A percentile compares a stretch with the other conserved stretches of the same genome.
These are phyloP conservation scores for Atractosteus spatula DNA, from an alignment of 2,113 vertebrate species.

Conservation along the genomic window DNA sequence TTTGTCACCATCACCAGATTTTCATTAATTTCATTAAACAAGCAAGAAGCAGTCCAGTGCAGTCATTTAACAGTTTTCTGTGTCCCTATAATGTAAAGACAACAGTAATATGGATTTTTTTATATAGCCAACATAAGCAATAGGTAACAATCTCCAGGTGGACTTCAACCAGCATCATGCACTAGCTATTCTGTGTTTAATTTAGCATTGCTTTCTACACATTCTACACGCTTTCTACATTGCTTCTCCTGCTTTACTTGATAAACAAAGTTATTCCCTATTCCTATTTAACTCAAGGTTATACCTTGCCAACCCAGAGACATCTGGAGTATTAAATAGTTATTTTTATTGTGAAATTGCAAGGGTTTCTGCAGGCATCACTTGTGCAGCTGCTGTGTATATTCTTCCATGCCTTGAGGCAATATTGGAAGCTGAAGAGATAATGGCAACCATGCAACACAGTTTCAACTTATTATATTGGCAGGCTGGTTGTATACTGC, in stretches of 20 bases:
- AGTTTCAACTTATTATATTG: slow-evolving; percentile 51
- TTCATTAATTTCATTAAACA: too few species aligned
- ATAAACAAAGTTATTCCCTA: slow-evolving; percentile 16
- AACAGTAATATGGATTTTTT: too few species aligned
- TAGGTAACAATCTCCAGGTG: too few species aligned
- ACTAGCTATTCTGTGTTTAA: too few species aligned
- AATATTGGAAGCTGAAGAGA: slow-evolving; percentile 60
- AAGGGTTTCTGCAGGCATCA: slow-evolving; percentile 21
- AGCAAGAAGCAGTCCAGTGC: too few species aligned
- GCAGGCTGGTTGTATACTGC: slow-evolving; percentile 21
- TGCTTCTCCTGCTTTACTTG: not conserved
- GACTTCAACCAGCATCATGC: too few species aligned
- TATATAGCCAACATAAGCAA: too few species aligned
- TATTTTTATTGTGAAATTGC: slow-evolving; percentile 5
- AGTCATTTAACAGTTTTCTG: too few species aligned
- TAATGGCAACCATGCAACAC: slow-evolving; percentile 71
- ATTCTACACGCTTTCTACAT: too few species aligned
- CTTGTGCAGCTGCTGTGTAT: slow-evolving; percentile 31
- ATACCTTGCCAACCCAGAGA: slow-evolving; percentile 19
- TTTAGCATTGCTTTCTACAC: too few species aligned
- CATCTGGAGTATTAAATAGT: slow-evolving; percentile 5
- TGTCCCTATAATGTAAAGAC: too few species aligned
- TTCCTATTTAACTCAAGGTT: slow-evolving; percentile 6
- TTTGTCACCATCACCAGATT: too few species aligned
- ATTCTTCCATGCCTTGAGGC: slow-evolving; percentile 39